These are phyloP conservation scores for Fundulus diaphanus DNA, from an alignment of 2,797 vertebrate species.

Conservation along the genomic window DNA sequence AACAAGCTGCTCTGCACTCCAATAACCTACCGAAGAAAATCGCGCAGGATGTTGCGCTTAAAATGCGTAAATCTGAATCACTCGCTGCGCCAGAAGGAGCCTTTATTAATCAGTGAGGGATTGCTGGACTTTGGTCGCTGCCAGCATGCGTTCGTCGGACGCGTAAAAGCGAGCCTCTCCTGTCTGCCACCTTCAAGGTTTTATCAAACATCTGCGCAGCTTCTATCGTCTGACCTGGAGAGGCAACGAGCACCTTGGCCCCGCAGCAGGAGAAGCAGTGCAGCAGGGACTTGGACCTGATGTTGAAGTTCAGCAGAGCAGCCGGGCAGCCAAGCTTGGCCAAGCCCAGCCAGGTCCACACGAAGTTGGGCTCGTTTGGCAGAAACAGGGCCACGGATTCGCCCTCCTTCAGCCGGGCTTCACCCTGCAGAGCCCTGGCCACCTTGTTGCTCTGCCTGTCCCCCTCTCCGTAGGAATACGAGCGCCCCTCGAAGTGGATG, in stretches of 20 bases:
- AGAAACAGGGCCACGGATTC: constrained; percentile 85
- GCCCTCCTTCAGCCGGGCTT: constrained; percentile 78
- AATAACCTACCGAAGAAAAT: neutral
- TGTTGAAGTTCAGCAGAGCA: constrained; percentile 88
- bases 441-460: constrained; percentile 84
- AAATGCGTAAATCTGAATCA: neutral
- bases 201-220: neutral
- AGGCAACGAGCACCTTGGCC: constrained; percentile 84
- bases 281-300: constrained; percentile 85
- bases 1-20: neutral
- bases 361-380: constrained; percentile 84
- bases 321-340: constrained; percentile 86
- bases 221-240: constrained; percentile 78
- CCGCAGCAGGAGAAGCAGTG: constrained; percentile 88
- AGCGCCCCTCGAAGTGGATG: constrained; percentile 77
- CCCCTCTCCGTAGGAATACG: constrained; percentile 78
- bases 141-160: no score
- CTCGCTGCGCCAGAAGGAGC: neutral
- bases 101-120: no score
- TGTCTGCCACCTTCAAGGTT: neutral
- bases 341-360: constrained; percentile 88
- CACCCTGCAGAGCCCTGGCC: constrained; percentile 80
- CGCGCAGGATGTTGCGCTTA: neutral
- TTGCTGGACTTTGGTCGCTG: neutral
- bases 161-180: neutral